A percentile compares a stretch with the other conserved stretches of the same genome.
Evolutionary conservation across 2,113 vertebrate genomes (phyloP).

Genomic region (Lepus timidus): DNA sequence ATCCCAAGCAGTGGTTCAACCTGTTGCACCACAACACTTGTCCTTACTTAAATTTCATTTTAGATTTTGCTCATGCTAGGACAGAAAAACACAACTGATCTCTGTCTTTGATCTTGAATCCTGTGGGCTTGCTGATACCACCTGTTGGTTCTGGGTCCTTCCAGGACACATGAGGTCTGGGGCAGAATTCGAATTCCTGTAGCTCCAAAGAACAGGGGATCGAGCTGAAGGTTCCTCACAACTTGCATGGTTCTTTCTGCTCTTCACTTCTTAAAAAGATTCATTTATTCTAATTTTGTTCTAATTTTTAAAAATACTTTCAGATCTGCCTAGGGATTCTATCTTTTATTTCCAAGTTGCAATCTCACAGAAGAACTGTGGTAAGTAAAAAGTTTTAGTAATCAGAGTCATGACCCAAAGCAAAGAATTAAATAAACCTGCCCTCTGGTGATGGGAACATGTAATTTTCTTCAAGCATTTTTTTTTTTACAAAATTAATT

Average conservation of each 20-base stretch:
- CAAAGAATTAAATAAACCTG: conserved; percentile 42
- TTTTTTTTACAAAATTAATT: conserved; percentile 48
- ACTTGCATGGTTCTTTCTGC: neutral
- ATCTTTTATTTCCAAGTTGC: conserved; percentile 24
- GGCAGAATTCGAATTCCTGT: neutral
- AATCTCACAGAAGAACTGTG: conserved; percentile 20
- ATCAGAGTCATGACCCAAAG: conserved; percentile 4
- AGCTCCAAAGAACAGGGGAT: neutral
- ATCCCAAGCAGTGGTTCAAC: no score
- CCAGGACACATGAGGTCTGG: neutral
- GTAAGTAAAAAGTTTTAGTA: neutral
- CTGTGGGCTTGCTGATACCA: neutral
- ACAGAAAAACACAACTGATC: neutral
- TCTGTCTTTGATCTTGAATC: neutral
- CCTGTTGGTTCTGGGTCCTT: neutral
- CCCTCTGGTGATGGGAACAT: conserved; percentile 8
- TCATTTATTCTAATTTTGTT: neutral
- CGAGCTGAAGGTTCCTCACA: neutral
- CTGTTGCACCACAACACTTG: no score
- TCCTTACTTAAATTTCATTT: neutral
- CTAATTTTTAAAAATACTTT: neutral
- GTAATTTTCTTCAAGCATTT: conserved; percentile 43
- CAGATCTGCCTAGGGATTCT: neutral
- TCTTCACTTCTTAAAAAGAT: neutral
- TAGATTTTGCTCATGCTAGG: conserved; percentile 18